Conservation (phyloP, 1,140 invertebrate genomes). For the Halictus rubicundus region DNA sequence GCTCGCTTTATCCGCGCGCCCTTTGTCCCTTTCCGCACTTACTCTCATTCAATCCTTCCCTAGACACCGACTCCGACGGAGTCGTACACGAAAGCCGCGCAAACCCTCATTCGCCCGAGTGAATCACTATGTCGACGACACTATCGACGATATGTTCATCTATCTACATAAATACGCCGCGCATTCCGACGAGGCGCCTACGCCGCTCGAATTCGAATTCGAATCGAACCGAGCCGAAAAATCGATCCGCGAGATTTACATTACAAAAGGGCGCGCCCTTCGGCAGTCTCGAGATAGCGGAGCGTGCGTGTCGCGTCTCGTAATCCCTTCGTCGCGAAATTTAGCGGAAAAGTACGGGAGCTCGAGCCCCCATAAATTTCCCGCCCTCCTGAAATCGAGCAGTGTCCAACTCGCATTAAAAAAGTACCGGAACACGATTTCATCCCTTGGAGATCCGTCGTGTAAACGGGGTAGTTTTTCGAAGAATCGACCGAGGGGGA, state of each 20-base stretch:
- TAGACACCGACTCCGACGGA: neutral
- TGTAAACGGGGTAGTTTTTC: neutral
- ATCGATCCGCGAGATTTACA: slow-evolving; percentile 36
- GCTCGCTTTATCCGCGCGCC: neutral
- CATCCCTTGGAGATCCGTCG: neutral
- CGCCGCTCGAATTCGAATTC: neutral
- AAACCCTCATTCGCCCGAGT: neutral
- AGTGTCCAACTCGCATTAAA: neutral
- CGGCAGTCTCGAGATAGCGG: neutral
- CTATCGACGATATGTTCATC: too few species aligned
- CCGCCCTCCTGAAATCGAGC: neutral
- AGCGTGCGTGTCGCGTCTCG: slow-evolving; percentile 9
- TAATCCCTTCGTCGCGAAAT: slow-evolving; percentile 4
- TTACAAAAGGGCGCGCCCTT: slow-evolving; percentile 21
- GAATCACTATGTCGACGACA: neutral
- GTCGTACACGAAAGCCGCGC: neutral
- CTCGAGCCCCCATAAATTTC: neutral
- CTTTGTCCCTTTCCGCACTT: neutral
- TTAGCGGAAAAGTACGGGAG: neutral
- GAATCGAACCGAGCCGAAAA: neutral
- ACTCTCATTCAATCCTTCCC: neutral
- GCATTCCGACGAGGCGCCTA: too few species aligned
- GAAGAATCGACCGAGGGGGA: neutral
- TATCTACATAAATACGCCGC: too few species aligned
- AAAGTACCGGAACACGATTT: neutral